Evolutionary conservation across 2,888 invertebrate species (phyloP).

Genomic region (Hypselothyrea guttata): DNA sequence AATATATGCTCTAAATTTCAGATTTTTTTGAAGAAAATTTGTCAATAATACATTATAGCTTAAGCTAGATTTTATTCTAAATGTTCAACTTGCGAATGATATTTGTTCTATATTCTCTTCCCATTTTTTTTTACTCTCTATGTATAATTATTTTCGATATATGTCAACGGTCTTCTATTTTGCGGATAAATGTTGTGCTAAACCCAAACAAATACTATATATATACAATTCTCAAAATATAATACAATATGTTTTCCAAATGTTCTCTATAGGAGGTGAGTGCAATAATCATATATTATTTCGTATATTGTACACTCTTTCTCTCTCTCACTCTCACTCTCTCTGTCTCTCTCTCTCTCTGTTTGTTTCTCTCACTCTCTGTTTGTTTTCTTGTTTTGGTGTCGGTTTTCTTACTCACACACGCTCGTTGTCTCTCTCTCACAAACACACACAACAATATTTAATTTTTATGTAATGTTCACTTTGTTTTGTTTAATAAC

Average conservation of each 20-base stretch:
- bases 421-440: no score
- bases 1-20: background rate
- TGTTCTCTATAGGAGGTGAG: constrained; percentile 77
- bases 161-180: constrained; percentile 62
- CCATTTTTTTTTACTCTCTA: constrained; percentile 51
- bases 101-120: constrained; percentile 62
- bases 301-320: constrained; percentile 14
- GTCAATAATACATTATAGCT: constrained; percentile 43
- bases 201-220: constrained; percentile 43
- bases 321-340: constrained; percentile 17
- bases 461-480: no score
- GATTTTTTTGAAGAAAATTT: constrained; percentile 8
- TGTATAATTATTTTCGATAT: constrained; percentile 50
- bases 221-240: constrained; percentile 37
- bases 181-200: constrained; percentile 73
- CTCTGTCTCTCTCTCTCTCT: constrained; percentile 13
- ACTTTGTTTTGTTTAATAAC: no score
- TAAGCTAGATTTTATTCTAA: constrained; percentile 24
- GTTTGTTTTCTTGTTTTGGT: background rate
- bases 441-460: background rate
- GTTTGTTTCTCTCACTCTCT: background rate
- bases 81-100: constrained; percentile 65
- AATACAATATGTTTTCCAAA: constrained; percentile 52
- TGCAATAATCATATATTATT: constrained; percentile 56
- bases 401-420: no score